Conservation (phyloP, 2,797 vertebrate species). For the Muscicapa comitata region DNA sequence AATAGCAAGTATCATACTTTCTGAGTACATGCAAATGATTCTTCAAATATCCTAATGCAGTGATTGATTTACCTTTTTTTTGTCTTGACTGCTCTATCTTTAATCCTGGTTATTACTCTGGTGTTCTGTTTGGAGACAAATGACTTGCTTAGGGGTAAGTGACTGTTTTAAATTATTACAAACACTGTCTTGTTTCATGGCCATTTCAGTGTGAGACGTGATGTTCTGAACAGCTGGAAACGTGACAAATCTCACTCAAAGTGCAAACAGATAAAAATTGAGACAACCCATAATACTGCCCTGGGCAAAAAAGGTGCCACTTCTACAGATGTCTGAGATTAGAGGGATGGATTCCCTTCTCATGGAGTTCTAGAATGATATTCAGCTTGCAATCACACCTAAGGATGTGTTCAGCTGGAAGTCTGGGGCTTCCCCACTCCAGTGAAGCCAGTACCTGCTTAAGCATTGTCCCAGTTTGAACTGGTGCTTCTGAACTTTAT, state of each 20-base stretch:
- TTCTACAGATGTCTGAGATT: not conserved
- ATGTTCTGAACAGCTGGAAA: conserved; percentile 4
- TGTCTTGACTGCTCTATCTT: conserved; percentile 62
- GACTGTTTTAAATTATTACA: conserved; percentile 51
- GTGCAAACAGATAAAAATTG: conserved; percentile 7
- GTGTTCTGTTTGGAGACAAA: conserved; percentile 28
- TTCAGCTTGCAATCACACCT: not conserved
- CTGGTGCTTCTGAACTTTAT: not conserved
- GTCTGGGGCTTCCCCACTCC: not conserved
- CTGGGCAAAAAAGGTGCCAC: not conserved
- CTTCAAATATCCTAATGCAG: conserved; percentile 52
- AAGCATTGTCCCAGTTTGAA: not conserved
- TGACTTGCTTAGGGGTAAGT: conserved; percentile 46
- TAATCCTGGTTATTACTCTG: conserved; percentile 51
- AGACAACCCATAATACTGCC: not conserved
- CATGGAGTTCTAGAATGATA: not conserved
- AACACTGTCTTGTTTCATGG: conserved; percentile 21
- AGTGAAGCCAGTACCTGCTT: not conserved
- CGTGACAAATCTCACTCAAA: conserved; percentile 8
- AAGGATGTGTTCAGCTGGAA: not conserved
- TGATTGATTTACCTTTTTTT: conserved; percentile 68
- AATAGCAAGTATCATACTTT: conserved; percentile 49
- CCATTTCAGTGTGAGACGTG: conserved; percentile 5
- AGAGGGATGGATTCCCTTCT: not conserved
- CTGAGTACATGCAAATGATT: conserved; percentile 58